phyloP scores from a whole-genome alignment of 2,113 vertebrate species.

The Cacatua alba region DNA sequence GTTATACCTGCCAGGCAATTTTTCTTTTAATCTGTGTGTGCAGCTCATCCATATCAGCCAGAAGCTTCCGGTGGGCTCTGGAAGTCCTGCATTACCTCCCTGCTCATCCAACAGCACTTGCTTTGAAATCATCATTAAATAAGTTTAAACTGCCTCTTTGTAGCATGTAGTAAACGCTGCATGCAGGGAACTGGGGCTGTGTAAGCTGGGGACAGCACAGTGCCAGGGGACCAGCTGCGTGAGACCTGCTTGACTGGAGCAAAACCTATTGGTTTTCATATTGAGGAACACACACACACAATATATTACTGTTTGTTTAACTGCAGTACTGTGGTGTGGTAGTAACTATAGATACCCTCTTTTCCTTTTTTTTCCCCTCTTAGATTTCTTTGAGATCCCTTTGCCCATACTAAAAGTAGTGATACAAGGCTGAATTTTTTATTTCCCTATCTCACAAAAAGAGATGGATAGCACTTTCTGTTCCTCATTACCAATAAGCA shows the following conservation, averaged over 20 bases:
- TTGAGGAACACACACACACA: neutral
- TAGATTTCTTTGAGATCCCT: neutral
- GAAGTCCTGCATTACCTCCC: neutral
- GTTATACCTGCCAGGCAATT: neutral
- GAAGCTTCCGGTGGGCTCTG: neutral
- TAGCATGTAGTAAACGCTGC: neutral
- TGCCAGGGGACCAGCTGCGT: neutral
- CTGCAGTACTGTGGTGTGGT: neutral
- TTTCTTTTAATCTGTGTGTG: neutral
- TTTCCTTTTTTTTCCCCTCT: neutral
- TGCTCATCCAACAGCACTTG: neutral
- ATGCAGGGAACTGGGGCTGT: neutral
- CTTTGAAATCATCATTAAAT: neutral
- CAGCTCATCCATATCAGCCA: neutral
- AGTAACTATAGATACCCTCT: neutral
- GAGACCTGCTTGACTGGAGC: neutral
- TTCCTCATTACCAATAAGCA: neutral
- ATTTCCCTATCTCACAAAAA: neutral
- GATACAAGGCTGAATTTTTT: conserved; percentile 4
- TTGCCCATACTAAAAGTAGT: neutral
- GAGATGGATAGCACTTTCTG: conserved; percentile 38
- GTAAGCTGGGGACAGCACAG: neutral
- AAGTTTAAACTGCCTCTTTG: neutral
- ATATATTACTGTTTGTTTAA: neutral
- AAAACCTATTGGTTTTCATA: neutral